A percentile compares a stretch with the other conserved stretches of the same genome.
These are phyloP conservation scores for Ellobium chinense DNA, from an alignment of 2,888 invertebrate species.

Conservation along the genomic window DNA sequence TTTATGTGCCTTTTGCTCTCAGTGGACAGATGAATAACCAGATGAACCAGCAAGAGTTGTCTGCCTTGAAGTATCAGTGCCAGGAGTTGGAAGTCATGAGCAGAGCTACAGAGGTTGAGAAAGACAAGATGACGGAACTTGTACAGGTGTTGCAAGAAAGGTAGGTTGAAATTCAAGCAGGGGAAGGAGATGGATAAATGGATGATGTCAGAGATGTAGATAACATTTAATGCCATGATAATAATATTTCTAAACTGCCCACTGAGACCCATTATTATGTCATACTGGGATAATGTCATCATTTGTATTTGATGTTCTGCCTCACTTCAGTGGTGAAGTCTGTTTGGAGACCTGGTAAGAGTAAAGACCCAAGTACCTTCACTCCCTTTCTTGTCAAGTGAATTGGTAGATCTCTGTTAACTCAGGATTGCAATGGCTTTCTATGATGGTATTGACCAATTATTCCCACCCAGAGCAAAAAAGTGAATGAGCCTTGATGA, in stretches of 20 bases:
- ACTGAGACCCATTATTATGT: too few relatives aligned
- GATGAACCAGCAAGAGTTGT: slow-evolving; percentile 30
- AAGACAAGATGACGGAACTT: slow-evolving; percentile 75
- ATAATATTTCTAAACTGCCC: background rate
- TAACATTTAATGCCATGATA: background rate
- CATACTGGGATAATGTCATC: too few relatives aligned
- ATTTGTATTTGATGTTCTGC: too few relatives aligned
- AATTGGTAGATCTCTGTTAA: too few relatives aligned
- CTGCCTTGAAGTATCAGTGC: slow-evolving; percentile 64
- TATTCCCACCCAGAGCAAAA: too few relatives aligned
- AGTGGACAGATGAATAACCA: background rate
- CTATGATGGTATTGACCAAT: too few relatives aligned
- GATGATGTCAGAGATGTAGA: background rate
- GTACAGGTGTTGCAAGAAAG: slow-evolving; percentile 72
- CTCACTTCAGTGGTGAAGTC: too few relatives aligned
- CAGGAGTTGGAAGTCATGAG: slow-evolving; percentile 71
- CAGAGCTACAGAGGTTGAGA: slow-evolving; percentile 71
- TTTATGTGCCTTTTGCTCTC: background rate
- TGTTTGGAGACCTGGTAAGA: too few relatives aligned
- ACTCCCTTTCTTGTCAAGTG: too few relatives aligned
- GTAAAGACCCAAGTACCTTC: too few relatives aligned
- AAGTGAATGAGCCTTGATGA: too few relatives aligned
- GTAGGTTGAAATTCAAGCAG: slow-evolving; percentile 57
- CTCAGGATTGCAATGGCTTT: too few relatives aligned
- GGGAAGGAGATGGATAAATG: background rate